A percentile compares a stretch with the other conserved stretches of the same genome.
phyloP scores from a whole-genome alignment of 92 coral and sea anemone genomes.

The Zoanthus sansibaricus region DNA sequence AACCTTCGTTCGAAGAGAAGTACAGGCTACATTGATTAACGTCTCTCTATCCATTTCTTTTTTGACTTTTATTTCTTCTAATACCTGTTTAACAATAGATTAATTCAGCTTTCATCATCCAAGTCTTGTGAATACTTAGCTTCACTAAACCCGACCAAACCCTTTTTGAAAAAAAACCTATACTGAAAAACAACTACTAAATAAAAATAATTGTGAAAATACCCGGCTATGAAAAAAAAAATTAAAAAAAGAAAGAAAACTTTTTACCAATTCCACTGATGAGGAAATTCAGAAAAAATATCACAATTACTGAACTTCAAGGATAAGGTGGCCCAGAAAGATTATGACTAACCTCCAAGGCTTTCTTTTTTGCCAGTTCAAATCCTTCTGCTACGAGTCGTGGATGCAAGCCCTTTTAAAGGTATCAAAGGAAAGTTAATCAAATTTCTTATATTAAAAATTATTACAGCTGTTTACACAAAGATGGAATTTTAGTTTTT shows the following conservation, averaged over 20 bases:
- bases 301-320: background rate
- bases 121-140: background rate
- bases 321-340: background rate
- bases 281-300: background rate
- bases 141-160: background rate
- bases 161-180: no score
- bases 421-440: background rate
- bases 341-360: conserved; percentile 76
- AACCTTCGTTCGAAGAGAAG: conserved; percentile 94
- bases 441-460: background rate
- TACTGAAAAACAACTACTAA: no score
- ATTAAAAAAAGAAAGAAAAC: no score
- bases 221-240: no score
- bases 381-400: conserved; percentile 98
- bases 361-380: conserved; percentile 96
- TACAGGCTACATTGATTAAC: conserved; percentile 85
- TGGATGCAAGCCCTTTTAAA: conserved; percentile 90
- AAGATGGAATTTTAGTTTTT: no score
- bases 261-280: background rate
- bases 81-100: conserved; percentile 59
- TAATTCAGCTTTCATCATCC: background rate
- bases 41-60: conserved; percentile 96
- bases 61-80: conserved; percentile 84
- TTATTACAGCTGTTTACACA: no score
- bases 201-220: no score